Conservation (phyloP, 2,888 invertebrate genomes). For the Ceriagrion tenellum region DNA sequence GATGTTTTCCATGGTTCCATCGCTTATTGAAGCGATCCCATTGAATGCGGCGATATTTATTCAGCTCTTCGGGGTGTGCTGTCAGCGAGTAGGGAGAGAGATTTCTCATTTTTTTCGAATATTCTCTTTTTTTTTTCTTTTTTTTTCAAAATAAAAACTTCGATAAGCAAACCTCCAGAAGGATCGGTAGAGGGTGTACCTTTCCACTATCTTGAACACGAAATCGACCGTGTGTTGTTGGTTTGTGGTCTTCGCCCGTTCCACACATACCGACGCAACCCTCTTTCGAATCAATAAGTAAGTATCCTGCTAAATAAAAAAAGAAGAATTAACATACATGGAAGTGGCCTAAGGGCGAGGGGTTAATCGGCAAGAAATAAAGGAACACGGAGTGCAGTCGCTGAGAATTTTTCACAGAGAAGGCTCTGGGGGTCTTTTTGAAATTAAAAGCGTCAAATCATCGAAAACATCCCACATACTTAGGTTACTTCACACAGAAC, state of each 20-base stretch:
- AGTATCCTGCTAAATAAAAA: not conserved
- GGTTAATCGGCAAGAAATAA: not conserved
- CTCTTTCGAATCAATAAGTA: not conserved
- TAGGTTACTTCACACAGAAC: not conserved
- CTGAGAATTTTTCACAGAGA: not conserved
- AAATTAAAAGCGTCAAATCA: not conserved
- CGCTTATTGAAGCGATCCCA: not conserved
- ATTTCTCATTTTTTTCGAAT: not conserved
- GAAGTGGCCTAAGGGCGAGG: not conserved
- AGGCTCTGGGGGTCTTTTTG: not conserved
- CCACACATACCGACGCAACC: not conserved
- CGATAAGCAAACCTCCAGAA: not conserved
- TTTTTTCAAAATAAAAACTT: not conserved
- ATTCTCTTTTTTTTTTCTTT: not conserved
- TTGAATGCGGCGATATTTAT: not conserved
- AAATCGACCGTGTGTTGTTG: slow-evolving; percentile 40
- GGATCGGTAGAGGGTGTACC: not conserved
- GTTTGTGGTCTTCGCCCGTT: not conserved
- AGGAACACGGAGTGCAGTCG: not conserved
- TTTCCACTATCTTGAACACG: not conserved
- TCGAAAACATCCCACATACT: not conserved
- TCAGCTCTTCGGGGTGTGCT: not conserved
- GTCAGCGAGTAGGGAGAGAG: not conserved
- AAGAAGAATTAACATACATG: not conserved
- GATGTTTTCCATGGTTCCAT: not conserved